Conservation (phyloP, 2,113 vertebrate genomes). For the Peromyscus leucopus region DNA sequence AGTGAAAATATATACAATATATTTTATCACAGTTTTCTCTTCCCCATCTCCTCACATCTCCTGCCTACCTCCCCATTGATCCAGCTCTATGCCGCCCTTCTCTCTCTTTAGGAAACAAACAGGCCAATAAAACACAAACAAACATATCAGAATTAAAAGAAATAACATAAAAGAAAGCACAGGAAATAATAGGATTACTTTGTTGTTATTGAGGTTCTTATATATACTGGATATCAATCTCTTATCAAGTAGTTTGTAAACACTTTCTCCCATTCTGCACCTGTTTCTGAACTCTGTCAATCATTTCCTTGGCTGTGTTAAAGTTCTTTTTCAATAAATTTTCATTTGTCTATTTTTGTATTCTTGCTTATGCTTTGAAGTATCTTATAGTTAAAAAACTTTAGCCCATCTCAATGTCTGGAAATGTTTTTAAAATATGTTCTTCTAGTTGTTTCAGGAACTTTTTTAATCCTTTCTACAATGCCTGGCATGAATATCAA, state of each 20-base stretch:
- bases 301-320: background rate
- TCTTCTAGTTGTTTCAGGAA: background rate
- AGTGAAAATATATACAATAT: background rate
- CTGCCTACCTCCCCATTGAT: too few relatives aligned
- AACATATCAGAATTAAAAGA: background rate
- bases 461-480: background rate
- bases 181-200: background rate
- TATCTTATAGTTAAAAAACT: background rate
- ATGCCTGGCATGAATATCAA: background rate
- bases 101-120: background rate
- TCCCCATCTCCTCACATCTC: background rate
- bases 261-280: background rate
- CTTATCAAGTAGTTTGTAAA: background rate
- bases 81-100: background rate
- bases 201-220: background rate
- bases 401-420: background rate
- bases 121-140: background rate
- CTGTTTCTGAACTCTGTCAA: background rate
- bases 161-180: background rate
- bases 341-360: background rate
- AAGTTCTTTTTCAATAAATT: background rate
- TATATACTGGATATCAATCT: background rate
- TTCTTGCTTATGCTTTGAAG: background rate
- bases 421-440: background rate
- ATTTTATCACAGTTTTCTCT: background rate